These are phyloP conservation scores for Telenomus remus DNA, from an alignment of 1,140 invertebrate genomes.

Conservation along the genomic window DNA sequence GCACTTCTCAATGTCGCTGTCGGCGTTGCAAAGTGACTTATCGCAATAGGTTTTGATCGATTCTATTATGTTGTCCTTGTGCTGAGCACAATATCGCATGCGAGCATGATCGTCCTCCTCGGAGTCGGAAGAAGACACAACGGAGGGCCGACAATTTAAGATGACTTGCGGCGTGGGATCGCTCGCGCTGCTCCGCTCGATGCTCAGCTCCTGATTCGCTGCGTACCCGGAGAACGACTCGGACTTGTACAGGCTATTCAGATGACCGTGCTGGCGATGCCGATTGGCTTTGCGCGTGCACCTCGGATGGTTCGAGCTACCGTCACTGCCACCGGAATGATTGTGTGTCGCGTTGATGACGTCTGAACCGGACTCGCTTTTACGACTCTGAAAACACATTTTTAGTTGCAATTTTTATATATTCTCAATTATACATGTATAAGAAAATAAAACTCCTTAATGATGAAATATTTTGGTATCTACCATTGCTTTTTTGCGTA, in stretches of 20 bases:
- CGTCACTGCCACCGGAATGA: conserved; percentile 70
- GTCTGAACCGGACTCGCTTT: conserved; percentile 80
- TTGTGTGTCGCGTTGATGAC: conserved; percentile 64
- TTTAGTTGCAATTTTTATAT: no score
- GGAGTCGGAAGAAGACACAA: conserved; percentile 69
- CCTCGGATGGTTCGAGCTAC: conserved; percentile 62
- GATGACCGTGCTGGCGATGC: conserved; percentile 57
- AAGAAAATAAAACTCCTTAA: no score
- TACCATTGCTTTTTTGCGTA: conserved; percentile 79
- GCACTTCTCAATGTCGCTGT: conserved; percentile 74
- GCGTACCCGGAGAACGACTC: conserved; percentile 80
- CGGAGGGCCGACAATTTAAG: conserved; percentile 61
- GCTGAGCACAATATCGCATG: conserved; percentile 42
- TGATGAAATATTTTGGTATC: no score
- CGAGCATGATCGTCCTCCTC: conserved; percentile 70
- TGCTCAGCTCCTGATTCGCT: conserved; percentile 73
- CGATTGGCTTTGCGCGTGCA: conserved; percentile 62
- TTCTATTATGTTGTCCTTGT: conserved; percentile 63
- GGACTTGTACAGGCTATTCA: conserved; percentile 78
- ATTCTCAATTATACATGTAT: no score
- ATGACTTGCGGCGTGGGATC: conserved; percentile 77
- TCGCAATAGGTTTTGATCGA: conserved; percentile 57
- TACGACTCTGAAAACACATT: conserved; percentile 69
- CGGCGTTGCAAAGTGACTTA: conserved; percentile 64
- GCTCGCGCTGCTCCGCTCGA: conserved; percentile 78